A percentile compares a stretch with the other conserved stretches of the same genome.
Conservation (phyloP, 2,888 invertebrate genomes). For the Ypsolopha sequella region DNA sequence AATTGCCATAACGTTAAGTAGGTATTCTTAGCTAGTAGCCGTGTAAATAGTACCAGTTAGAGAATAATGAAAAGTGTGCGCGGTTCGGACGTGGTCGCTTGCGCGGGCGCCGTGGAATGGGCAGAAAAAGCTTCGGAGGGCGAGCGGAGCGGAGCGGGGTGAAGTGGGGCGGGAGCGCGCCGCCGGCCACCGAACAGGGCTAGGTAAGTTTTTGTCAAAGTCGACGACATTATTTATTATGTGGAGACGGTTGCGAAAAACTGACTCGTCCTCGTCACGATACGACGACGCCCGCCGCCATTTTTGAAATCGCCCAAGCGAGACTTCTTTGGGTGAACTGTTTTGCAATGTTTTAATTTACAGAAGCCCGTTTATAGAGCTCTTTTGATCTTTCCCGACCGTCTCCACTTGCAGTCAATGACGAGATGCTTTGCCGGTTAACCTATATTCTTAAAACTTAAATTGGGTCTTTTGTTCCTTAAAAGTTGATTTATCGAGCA, state of each 20-base stretch:
- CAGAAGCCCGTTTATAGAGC: conserved; percentile 25
- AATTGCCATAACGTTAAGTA: conserved; percentile 72
- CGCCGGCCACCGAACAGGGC: conserved; percentile 64
- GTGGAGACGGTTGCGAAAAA: conserved; percentile 70
- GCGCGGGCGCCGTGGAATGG: conserved; percentile 60
- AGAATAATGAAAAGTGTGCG: conserved; percentile 50
- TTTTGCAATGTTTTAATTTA: conserved; percentile 67
- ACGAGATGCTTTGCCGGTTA: neutral
- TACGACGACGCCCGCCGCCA: conserved; percentile 48
- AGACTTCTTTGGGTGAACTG: conserved; percentile 46
- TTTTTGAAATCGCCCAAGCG: conserved; percentile 59
- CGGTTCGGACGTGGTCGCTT: conserved; percentile 24
- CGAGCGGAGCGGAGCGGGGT: conserved; percentile 20
- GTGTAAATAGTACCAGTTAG: conserved; percentile 66
- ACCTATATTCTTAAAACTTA: neutral
- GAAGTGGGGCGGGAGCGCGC: conserved; percentile 43
- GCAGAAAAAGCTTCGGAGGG: conserved; percentile 46
- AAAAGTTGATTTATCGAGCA: neutral
- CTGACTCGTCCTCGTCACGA: conserved; percentile 54
- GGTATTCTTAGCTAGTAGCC: conserved; percentile 61
- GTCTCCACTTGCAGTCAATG: conserved; percentile 25
- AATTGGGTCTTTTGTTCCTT: neutral
- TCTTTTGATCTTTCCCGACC: conserved; percentile 52
- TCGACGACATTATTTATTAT: conserved; percentile 68
- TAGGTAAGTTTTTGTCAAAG: conserved; percentile 71